A percentile compares a stretch with the other conserved stretches of the same genome.
Conservation (phyloP, 2,888 invertebrate genomes). For the Diarsia rubi region DNA sequence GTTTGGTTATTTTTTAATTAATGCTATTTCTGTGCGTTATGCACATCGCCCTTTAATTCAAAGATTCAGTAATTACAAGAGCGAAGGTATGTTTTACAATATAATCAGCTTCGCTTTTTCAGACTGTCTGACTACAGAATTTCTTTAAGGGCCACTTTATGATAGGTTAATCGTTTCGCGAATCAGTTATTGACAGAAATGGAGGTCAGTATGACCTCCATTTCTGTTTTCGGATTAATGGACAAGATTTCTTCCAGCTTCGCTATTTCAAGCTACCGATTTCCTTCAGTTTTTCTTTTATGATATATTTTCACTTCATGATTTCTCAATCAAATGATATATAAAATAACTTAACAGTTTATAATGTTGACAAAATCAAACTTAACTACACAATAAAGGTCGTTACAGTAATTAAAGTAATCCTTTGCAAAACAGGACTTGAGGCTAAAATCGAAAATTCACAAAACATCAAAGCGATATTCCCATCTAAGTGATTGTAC, state of each 20-base stretch:
- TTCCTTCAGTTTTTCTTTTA: not conserved
- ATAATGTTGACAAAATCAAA: constrained; percentile 15
- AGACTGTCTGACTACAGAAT: no score
- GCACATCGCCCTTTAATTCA: not conserved
- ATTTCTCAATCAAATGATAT: not conserved
- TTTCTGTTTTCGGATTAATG: no score
- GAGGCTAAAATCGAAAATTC: constrained; percentile 40
- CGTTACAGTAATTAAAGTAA: constrained; percentile 42
- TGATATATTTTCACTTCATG: not conserved
- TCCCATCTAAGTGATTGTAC: constrained; percentile 62
- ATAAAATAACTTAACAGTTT: not conserved
- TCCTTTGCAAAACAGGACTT: constrained; percentile 34
- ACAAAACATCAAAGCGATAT: constrained; percentile 66
- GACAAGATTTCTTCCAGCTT: not conserved
- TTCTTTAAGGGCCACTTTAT: no score
- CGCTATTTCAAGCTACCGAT: not conserved
- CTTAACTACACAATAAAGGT: constrained; percentile 18
- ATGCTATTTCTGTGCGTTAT: not conserved
- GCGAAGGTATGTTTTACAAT: no score
- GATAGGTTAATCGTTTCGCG: no score
- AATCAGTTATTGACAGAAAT: not conserved
- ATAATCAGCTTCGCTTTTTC: no score
- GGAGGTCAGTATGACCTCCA: not conserved
- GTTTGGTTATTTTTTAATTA: not conserved
- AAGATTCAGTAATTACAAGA: not conserved